Percentiles rank a stretch among this genome's conserved stretches.
Evolutionary conservation across 1,140 invertebrate genomes (phyloP).

Genomic region (Leptoteleia sp.): DNA sequence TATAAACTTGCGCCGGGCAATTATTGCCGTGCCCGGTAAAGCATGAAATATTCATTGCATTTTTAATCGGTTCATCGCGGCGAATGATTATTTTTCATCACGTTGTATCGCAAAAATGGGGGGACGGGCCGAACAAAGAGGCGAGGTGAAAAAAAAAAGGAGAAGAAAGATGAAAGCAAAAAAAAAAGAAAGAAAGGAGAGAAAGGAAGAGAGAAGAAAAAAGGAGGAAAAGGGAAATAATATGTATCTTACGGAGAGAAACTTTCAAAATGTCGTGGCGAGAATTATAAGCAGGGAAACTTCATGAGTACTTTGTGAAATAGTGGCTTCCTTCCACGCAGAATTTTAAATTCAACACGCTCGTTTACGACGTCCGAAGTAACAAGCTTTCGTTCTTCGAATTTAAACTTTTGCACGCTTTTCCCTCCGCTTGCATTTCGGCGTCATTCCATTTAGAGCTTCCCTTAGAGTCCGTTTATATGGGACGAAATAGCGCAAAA

Average conservation of each 20-base stretch:
- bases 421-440: constrained; percentile 59
- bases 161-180: too few relatives aligned
- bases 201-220: constrained; percentile 49
- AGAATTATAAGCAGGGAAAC: constrained; percentile 68
- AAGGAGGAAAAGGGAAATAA: constrained; percentile 53
- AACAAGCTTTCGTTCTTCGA: constrained; percentile 68
- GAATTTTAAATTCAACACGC: constrained; percentile 69
- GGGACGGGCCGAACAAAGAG: constrained; percentile 14
- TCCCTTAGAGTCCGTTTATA: constrained; percentile 34
- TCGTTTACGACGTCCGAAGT: constrained; percentile 68
- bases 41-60: constrained; percentile 55
- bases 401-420: constrained; percentile 67
- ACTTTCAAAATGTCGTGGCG: constrained; percentile 66
- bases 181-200: too few relatives aligned
- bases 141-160: constrained; percentile 37
- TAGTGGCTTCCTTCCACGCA: constrained; percentile 67
- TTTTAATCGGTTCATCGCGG: constrained; percentile 25
- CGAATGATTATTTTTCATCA: constrained; percentile 44
- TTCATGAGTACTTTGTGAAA: constrained; percentile 68
- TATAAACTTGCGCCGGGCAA: constrained; percentile 11
- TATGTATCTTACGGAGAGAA: constrained; percentile 65
- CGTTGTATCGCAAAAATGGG: constrained; percentile 11
- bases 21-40: constrained; percentile 22
- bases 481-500: constrained; percentile 51
- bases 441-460: constrained; percentile 66